Evolutionary conservation across 1,140 invertebrate species (phyloP).

Genomic region (Drosophila chauvacae): DNA sequence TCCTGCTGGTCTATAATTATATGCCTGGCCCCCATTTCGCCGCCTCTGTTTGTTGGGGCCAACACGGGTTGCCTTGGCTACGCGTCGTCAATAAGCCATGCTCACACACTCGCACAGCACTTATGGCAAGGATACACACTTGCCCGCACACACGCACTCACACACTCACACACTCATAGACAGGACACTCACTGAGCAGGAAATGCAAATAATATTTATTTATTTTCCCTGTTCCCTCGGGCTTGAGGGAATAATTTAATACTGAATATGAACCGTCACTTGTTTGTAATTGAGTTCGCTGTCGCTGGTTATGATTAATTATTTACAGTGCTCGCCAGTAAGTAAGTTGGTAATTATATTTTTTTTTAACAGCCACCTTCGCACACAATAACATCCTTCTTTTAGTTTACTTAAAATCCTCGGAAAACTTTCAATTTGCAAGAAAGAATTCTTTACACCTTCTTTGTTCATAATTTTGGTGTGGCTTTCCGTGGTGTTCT

Average conservation of each 20-base stretch:
- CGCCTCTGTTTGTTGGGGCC: constrained; percentile 56
- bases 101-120: constrained; percentile 33
- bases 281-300: constrained; percentile 35
- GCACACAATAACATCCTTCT: not conserved
- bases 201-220: constrained; percentile 77
- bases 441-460: not conserved
- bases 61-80: constrained; percentile 54
- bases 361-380: not conserved
- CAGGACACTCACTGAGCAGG: constrained; percentile 36
- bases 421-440: not conserved
- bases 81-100: constrained; percentile 55
- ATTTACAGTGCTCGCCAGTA: constrained; percentile 4
- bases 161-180: constrained; percentile 3
- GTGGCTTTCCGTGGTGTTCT: not conserved
- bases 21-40: constrained; percentile 44
- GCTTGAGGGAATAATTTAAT: constrained; percentile 41
- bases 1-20: constrained; percentile 54
- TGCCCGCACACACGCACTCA: constrained; percentile 6
- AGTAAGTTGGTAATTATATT: constrained; percentile 3
- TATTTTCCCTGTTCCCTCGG: constrained; percentile 64
- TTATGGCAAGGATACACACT: constrained; percentile 34
- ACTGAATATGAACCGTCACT: constrained; percentile 30
- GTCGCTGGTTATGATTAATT: constrained; percentile 31
- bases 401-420: not conserved
- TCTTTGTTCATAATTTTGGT: not conserved